Evolutionary conservation across 2,888 invertebrate species (phyloP), one percentile per base, ranked within the genome.

Genomic region (Coleophora flavipennella): DNA sequence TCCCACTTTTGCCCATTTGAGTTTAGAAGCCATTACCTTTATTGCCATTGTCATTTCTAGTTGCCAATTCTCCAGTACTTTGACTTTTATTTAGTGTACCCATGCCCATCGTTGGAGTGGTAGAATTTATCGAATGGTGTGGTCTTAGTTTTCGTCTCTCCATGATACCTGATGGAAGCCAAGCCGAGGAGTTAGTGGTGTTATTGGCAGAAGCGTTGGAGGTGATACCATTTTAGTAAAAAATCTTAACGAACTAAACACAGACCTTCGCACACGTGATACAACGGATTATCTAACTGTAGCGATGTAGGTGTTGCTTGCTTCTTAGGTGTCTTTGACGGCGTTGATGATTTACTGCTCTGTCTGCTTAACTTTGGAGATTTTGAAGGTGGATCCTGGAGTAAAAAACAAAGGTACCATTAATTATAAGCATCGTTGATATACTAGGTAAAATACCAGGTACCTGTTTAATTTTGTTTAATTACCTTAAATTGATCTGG

Each of bases 261-360:
- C 13, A 48, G 62, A 81, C 91, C 90, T 78, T 93, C 93, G 59
- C 93, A 93, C 35, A 93, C 91, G 63, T 93, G 93, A 59, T 93
- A 93, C 4, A 93, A 77, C 0, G 92, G 91, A 74, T 93, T 93
- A 62, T 93, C 93, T 45, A 76, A 65, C 51, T 78, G 85, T 45
- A 71, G 67, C 27, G 75, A 83, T 39, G 71, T 74, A 38, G 74
- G 70, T 43, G 73, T 72, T 6, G 55, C 42, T 10, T 57, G 55
- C 45, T 75, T 76, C 34, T 73, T 72, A 10, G 75, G 67, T 2
- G 75, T 73, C 56, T 73, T 83, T 1, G 84, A 80, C 20, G 81
- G 80, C 26, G 83, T 84, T 25, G 84, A 81, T 8, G 79, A 70
- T 56, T 81, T 83, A 54, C 84, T 84, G 43, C 75, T 81, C 51